Conservation (phyloP, 2,797 vertebrate species). For the Lindbergichthys nudifrons region DNA sequence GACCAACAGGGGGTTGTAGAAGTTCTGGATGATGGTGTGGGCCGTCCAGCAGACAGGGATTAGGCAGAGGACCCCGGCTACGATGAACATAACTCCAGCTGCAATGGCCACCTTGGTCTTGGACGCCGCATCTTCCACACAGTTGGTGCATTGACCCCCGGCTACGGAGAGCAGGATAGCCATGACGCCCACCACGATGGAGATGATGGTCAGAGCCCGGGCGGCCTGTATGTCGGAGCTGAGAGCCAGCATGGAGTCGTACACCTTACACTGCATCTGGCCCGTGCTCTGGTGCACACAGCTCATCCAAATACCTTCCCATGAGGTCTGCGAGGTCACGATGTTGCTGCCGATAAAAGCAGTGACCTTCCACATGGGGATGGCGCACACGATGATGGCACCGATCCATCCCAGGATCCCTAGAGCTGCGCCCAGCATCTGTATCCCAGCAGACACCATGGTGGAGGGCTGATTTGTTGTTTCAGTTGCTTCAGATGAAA, state of each 20-base stretch:
- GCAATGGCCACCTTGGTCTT: conserved; percentile 90
- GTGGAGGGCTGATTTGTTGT: conserved; percentile 17
- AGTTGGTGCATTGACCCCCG: conserved; percentile 96
- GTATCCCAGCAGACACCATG: conserved; percentile 94
- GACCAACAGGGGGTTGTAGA: conserved; percentile 90
- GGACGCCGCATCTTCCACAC: conserved; percentile 84
- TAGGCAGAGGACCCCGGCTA: conserved; percentile 85
- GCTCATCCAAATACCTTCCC: conserved; percentile 98
- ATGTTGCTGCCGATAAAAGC: conserved; percentile 95
- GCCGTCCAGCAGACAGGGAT: conserved; percentile 94
- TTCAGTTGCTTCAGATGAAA: conserved; percentile 24
- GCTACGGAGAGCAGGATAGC: conserved; percentile 88
- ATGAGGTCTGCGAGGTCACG: conserved; percentile 89
- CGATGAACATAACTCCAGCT: conserved; percentile 87
- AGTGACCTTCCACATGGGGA: conserved; percentile 95
- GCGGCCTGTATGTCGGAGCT: conserved; percentile 92
- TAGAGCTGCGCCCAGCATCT: conserved; percentile 91
- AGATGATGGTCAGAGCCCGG: conserved; percentile 87
- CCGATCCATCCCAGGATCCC: conserved; percentile 93
- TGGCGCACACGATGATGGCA: conserved; percentile 86
- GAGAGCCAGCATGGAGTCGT: conserved; percentile 94
- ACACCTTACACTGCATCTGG: conserved; percentile 97
- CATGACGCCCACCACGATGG: conserved; percentile 88
- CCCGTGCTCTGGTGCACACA: conserved; percentile 96
- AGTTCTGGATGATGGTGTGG: conserved; percentile 88